phyloP scores from a whole-genome alignment of 2,888 invertebrate genomes.

The Polia nebulosa region DNA sequence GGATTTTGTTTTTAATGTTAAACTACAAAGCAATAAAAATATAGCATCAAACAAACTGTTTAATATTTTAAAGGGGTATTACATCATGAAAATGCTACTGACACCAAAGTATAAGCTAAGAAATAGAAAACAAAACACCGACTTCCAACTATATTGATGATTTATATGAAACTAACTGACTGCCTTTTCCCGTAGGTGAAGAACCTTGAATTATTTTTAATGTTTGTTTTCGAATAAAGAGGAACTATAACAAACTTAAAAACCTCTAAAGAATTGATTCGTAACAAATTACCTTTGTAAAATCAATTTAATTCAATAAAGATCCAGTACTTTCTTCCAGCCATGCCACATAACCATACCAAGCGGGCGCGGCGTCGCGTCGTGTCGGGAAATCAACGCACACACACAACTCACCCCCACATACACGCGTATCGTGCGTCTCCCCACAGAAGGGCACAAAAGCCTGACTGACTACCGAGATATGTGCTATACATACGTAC shows the following conservation, averaged over 20 bases:
- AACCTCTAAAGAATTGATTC: too few species aligned
- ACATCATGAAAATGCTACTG: too few species aligned
- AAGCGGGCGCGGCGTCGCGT: slow-evolving; percentile 77
- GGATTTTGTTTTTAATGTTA: background rate
- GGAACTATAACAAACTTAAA: too few species aligned
- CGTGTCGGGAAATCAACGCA: slow-evolving; percentile 90
- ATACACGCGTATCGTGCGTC: slow-evolving; percentile 63
- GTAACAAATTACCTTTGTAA: background rate
- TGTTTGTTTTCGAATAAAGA: too few species aligned
- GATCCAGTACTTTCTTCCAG: slow-evolving; percentile 66
- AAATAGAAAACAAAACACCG: too few species aligned
- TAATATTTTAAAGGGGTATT: too few species aligned
- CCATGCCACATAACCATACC: slow-evolving; percentile 74
- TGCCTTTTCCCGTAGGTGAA: too few species aligned
- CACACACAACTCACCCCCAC: slow-evolving; percentile 75
- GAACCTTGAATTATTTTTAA: too few species aligned
- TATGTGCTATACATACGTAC: slow-evolving; percentile 71
- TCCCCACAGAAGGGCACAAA: slow-evolving; percentile 82
- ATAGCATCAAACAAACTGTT: background rate
- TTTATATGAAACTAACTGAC: too few species aligned
- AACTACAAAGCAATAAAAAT: background rate
- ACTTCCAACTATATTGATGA: too few species aligned
- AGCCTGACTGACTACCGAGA: slow-evolving; percentile 88
- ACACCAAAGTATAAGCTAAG: too few species aligned
- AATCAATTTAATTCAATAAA: slow-evolving; percentile 39